Conservation (phyloP, 2,888 invertebrate genomes). For the Monoplex corrugatus region DNA sequence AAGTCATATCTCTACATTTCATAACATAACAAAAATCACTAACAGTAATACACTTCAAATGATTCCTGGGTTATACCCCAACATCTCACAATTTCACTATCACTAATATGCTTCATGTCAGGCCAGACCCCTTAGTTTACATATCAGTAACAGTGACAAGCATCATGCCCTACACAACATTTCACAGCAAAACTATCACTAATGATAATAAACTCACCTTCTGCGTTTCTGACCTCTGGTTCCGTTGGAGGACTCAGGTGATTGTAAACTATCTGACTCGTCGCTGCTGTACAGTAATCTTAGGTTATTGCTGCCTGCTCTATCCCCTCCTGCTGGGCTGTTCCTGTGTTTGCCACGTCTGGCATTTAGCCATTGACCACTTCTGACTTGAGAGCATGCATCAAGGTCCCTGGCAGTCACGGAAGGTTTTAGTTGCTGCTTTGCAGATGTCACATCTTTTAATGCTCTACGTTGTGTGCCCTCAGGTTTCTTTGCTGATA, state of each 20-base stretch:
- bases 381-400: not conserved
- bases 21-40: too few relatives aligned
- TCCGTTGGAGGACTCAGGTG: not conserved
- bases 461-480: not conserved
- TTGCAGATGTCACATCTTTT: not conserved
- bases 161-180: too few relatives aligned
- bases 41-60: too few relatives aligned
- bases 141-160: too few relatives aligned
- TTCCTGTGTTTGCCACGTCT: not conserved
- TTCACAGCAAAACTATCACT: too few relatives aligned
- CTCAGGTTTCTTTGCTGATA: not conserved
- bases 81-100: too few relatives aligned
- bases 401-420: not conserved
- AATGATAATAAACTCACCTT: constrained; percentile 18
- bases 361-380: constrained; percentile 4
- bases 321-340: not conserved
- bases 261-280: not conserved
- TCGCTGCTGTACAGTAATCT: too few relatives aligned
- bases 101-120: too few relatives aligned
- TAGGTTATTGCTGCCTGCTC: not conserved
- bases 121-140: too few relatives aligned
- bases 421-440: not conserved
- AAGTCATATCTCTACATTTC: too few relatives aligned
- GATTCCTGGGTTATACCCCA: too few relatives aligned
- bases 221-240: not conserved